Conservation (phyloP, 2,888 invertebrate species). For the Epiblema foenella region DNA sequence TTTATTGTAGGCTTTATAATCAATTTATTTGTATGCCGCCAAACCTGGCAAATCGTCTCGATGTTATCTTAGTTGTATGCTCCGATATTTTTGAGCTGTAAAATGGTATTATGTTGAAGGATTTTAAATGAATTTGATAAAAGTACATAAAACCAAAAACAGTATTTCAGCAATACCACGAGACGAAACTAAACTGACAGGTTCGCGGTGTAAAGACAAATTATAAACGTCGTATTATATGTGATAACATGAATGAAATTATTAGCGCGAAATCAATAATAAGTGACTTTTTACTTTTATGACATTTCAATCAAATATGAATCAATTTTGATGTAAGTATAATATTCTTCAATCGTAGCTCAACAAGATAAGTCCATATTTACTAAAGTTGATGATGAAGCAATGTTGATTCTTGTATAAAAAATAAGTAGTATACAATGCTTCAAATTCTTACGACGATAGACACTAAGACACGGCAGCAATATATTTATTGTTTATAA, state of each 20-base stretch:
- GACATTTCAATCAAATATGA: slow-evolving; percentile 9
- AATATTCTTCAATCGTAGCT: neutral
- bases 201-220: slow-evolving; percentile 9
- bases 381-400: slow-evolving; percentile 4
- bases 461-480: no score
- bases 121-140: no score
- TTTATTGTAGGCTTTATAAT: neutral
- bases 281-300: slow-evolving; percentile 15
- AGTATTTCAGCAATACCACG: neutral
- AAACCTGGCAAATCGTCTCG: neutral
- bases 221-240: neutral
- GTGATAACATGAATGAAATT: slow-evolving; percentile 1
- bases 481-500: no score
- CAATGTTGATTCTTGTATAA: neutral
- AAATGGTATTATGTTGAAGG: no score
- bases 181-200: neutral
- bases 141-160: neutral
- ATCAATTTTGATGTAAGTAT: neutral
- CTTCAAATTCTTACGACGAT: no score
- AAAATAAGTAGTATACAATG: neutral
- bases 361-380: slow-evolving; percentile 7
- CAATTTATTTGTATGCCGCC: neutral
- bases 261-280: slow-evolving; percentile 1
- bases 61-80: neutral
- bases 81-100: neutral